Evolutionary conservation across 2,888 invertebrate species (phyloP), one percentile per base, ranked within the genome.

Genomic region (Fragum fragum): DNA sequence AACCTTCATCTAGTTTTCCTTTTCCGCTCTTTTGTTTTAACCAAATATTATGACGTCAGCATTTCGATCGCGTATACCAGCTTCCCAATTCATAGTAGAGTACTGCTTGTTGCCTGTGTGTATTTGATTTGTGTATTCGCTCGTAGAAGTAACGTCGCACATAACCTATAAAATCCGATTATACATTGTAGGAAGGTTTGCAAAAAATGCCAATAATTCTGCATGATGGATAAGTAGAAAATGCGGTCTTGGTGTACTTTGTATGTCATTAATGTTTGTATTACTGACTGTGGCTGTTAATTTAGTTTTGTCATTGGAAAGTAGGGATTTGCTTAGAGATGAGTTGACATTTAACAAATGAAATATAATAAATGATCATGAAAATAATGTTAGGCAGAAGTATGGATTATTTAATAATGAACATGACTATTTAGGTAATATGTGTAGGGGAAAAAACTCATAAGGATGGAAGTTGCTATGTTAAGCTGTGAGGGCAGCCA

Each of bases 381-480:
- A 14, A 36, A 36, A 3, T 36, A 36, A 9, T 36, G 9, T 9
- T 16, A 47, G 7, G 7, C n/a, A n/a, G n/a, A 16, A n/a, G 3
- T 57, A 16, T 57, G 28, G n/a, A 14, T 57, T 57, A 57, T 57
- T 57, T n/a, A 57, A 57, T 3, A 9, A 16, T 9, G 1, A 57
- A 28, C 3, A 28, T n/a, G 28, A 16, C 28, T 28, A 18, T 55
- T n/a, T n/a, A n/a, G n/a, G n/a, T n/a, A 9, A 36, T 36, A 36
- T 36, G 9, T 36, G 18, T 32, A 47, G 26, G 39, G n/a, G 18
- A 32, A 36, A 71, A 52, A 36, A 55, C 28, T 55, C 77, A 47
- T 84, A 86, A 36, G 74, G 57, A 94, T 94, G 94, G 94, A 94
- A 86, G 93, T 92, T 85, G 93, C 94, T 77, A 94, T 94, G 94